Evolutionary conservation across 2,888 invertebrate genomes (phyloP).

Genomic region (Siphlonurus alternatus): DNA sequence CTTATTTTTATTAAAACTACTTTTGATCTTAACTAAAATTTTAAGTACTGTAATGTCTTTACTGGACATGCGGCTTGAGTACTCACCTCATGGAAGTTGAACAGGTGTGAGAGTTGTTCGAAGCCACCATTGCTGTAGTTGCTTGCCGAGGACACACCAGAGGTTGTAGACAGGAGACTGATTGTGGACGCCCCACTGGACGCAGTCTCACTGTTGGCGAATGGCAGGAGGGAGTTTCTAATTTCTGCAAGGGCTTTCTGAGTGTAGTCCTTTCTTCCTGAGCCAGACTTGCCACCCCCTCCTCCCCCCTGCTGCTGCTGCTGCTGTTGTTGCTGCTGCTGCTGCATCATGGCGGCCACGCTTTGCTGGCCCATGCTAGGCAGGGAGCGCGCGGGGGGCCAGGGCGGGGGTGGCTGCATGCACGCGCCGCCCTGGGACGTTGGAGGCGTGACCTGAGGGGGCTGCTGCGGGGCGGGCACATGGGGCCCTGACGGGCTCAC

Average conservation of each 20-base stretch:
- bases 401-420: conserved; percentile 1
- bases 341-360: conserved; percentile 37
- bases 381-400: conserved; percentile 15
- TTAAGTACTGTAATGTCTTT: too few relatives aligned
- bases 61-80: too few relatives aligned
- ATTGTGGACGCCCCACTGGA: conserved; percentile 63
- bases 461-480: background rate
- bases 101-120: conserved; percentile 41
- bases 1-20: too few relatives aligned
- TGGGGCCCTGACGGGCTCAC: background rate
- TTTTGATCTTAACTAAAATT: too few relatives aligned
- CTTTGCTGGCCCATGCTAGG: conserved; percentile 36
- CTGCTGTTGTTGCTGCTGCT: conserved; percentile 29
- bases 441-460: background rate
- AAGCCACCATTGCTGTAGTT: conserved; percentile 15
- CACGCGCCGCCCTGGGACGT: background rate
- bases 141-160: conserved; percentile 41
- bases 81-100: conserved; percentile 55
- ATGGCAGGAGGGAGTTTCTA: conserved; percentile 63
- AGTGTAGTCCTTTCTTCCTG: conserved; percentile 48
- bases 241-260: conserved; percentile 78
- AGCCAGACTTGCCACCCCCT: conserved; percentile 7
- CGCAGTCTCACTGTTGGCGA: conserved; percentile 55
- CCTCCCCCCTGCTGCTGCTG: conserved; percentile 25
- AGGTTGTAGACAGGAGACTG: conserved; percentile 41